A percentile compares a stretch with the other conserved stretches of the same genome.
These are phyloP conservation scores for Eudyptes chrysolophus DNA, from an alignment of 2,113 vertebrate species.

Conservation along the genomic window DNA sequence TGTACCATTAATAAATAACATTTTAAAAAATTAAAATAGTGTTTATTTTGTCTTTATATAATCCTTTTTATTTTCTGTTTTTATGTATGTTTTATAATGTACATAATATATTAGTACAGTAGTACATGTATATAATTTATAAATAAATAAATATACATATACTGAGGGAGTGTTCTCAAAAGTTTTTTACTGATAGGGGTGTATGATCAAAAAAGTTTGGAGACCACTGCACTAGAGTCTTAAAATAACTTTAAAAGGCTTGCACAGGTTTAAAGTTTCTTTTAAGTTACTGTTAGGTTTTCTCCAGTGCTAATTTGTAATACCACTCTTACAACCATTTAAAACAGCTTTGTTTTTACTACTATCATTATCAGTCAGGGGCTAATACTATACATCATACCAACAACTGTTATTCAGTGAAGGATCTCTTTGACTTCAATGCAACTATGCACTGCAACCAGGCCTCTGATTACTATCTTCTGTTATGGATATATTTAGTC, in stretches of 20 bases:
- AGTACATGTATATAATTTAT: background rate
- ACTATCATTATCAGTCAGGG: background rate
- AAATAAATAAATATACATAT: background rate
- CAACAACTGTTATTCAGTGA: background rate
- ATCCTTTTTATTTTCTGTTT: background rate
- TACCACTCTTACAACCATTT: background rate
- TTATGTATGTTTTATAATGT: background rate
- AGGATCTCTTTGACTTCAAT: background rate
- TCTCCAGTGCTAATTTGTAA: background rate
- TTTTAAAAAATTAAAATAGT: background rate
- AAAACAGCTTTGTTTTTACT: background rate
- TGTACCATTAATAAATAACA: background rate
- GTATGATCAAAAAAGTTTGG: background rate
- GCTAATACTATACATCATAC: background rate
- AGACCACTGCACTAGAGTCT: background rate
- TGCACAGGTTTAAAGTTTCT: background rate
- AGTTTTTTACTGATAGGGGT: background rate
- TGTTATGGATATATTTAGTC: background rate
- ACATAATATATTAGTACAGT: background rate
- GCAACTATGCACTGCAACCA: background rate
- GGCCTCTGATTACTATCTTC: background rate
- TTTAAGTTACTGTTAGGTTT: background rate
- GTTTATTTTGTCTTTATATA: background rate
- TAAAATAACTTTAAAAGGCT: background rate
- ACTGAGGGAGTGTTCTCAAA: background rate